phyloP scores from a whole-genome alignment of 2,113 vertebrate species.

The Meleagris gallopavo region DNA sequence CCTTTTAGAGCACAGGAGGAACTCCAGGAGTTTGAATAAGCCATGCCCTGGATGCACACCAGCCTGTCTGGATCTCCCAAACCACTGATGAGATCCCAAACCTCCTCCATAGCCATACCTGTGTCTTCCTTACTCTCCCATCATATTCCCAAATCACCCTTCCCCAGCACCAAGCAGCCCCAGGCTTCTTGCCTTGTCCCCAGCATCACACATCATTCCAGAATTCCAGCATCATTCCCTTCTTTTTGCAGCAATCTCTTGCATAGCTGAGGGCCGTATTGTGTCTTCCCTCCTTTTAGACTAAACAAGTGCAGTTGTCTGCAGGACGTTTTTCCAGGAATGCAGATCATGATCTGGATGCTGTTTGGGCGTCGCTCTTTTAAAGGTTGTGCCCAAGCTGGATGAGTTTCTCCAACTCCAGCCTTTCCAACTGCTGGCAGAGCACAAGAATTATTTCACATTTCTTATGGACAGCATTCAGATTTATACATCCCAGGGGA shows the following conservation, averaged over 20 bases:
- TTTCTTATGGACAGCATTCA: not conserved
- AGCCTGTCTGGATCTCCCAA: not conserved
- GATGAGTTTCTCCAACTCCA: accelerated
- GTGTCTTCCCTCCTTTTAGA: conserved; percentile 19
- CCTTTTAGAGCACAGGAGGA: not conserved
- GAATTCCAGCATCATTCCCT: not conserved
- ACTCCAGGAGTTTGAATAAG: not conserved
- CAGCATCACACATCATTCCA: accelerated
- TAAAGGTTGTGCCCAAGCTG: not conserved
- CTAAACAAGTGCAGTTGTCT: conserved; percentile 35
- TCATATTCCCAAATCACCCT: not conserved
- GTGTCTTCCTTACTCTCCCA: not conserved
- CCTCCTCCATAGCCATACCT: not conserved
- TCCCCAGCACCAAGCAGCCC: not conserved
- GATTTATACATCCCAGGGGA: conserved; percentile 9
- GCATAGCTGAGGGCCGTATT: conserved; percentile 21
- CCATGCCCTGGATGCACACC: not conserved
- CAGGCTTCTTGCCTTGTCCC: not conserved
- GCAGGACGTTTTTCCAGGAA: not conserved
- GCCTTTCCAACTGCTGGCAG: accelerated
- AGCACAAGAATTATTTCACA: not conserved
- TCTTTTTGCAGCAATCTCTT: not conserved
- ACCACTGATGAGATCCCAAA: not conserved
- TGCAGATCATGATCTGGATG: not conserved
- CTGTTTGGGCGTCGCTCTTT: not conserved